These are phyloP conservation scores for Calliphora vicina DNA, from an alignment of 1,140 invertebrate species.

Conservation along the genomic window DNA sequence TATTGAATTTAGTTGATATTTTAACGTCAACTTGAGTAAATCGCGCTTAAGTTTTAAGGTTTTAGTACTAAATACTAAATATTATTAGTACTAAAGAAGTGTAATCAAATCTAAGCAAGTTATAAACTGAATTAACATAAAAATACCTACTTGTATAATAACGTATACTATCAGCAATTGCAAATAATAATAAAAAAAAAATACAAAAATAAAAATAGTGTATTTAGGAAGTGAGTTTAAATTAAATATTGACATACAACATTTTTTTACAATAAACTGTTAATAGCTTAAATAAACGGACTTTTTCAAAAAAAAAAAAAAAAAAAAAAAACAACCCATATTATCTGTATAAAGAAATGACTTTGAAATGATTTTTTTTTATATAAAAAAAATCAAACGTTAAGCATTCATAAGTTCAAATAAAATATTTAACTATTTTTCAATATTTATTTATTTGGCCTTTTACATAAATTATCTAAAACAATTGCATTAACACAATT, in stretches of 20 bases:
- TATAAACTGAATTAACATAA: neutral
- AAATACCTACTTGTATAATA: too few species aligned
- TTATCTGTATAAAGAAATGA: neutral
- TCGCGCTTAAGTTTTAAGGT: neutral
- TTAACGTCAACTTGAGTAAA: neutral
- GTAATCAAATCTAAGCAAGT: neutral
- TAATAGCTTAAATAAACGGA: neutral
- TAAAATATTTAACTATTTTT: neutral
- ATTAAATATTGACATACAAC: neutral
- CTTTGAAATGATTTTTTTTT: too few species aligned
- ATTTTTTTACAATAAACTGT: neutral
- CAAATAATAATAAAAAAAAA: neutral
- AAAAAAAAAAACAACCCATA: too few species aligned
- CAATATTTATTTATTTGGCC: too few species aligned
- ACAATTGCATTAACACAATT: too few species aligned
- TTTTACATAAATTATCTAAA: too few species aligned
- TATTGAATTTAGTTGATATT: constrained; percentile 6
- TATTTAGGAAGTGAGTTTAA: neutral
- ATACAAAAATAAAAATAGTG: neutral
- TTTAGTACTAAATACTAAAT: neutral
- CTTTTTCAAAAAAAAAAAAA: neutral
- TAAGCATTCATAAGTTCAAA: neutral
- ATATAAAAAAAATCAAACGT: neutral
- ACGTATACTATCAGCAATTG: neutral
- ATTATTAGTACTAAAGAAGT: neutral